Evolutionary conservation across 2,797 vertebrate genomes (phyloP).

Genomic region (Vespertilio murinus): DNA sequence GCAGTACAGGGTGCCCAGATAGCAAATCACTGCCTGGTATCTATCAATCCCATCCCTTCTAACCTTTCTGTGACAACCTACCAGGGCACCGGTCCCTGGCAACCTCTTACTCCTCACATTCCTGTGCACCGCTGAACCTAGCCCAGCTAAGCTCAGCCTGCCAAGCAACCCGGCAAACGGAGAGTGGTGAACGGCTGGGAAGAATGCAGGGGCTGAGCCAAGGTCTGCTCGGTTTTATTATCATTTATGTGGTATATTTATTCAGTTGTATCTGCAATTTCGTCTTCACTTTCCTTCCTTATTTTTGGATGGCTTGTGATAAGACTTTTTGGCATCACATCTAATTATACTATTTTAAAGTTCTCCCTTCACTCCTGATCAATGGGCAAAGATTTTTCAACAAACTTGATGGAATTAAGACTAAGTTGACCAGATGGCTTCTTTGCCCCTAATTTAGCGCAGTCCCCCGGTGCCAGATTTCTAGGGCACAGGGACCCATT

Average conservation of each 20-base stretch:
- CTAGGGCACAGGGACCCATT: constrained; percentile 62
- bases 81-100: neutral
- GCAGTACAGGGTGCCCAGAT: neutral
- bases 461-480: constrained; percentile 66
- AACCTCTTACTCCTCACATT: constrained; percentile 57
- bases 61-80: neutral
- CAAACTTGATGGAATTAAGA: constrained; percentile 65
- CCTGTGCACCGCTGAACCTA: constrained; percentile 49
- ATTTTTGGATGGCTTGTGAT: constrained; percentile 42
- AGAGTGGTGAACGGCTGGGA: neutral
- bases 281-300: neutral
- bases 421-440: constrained; percentile 54
- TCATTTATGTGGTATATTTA: constrained; percentile 46
- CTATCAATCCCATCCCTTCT: neutral
- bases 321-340: neutral
- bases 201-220: constrained; percentile 54
- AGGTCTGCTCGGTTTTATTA: constrained; percentile 45
- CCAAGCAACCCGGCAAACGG: constrained; percentile 35
- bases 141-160: constrained; percentile 26
- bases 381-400: constrained; percentile 38
- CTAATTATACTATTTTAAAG: constrained; percentile 56
- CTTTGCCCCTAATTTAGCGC: constrained; percentile 59
- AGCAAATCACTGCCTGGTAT: neutral
- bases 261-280: constrained; percentile 61
- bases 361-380: constrained; percentile 42